A percentile compares a stretch with the other conserved stretches of the same genome.
Conservation (phyloP, 2,888 invertebrate genomes). For the Pecten maximus region DNA sequence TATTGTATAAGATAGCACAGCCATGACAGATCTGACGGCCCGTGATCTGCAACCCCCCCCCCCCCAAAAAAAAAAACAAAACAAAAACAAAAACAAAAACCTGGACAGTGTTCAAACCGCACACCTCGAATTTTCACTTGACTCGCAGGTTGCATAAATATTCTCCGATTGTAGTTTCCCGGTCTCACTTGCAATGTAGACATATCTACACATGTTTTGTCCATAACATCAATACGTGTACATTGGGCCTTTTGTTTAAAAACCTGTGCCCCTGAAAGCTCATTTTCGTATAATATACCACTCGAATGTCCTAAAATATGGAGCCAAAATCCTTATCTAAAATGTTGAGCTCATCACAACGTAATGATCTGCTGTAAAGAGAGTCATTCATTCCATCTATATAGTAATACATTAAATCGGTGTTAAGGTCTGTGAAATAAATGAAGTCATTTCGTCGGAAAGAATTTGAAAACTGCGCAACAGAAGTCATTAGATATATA, state of each 20-base stretch:
- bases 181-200: too few relatives aligned
- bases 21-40: too few relatives aligned
- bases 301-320: background rate
- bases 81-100: too few relatives aligned
- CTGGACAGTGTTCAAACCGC: too few relatives aligned
- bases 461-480: conserved; percentile 7
- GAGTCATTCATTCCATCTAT: background rate
- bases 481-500: background rate
- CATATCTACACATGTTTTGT: background rate
- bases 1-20: too few relatives aligned
- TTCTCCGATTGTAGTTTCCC: too few relatives aligned
- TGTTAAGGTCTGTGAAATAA: background rate
- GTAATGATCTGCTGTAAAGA: background rate
- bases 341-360: background rate
- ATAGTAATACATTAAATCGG: background rate
- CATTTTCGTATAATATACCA: background rate
- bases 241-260: background rate
- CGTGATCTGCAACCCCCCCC: too few relatives aligned
- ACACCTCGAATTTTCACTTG: too few relatives aligned
- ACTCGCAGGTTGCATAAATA: too few relatives aligned
- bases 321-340: background rate
- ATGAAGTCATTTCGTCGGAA: background rate
- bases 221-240: background rate
- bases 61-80: too few relatives aligned
- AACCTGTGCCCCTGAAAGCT: background rate